A percentile compares a stretch with the other conserved stretches of the same genome.
These are phyloP conservation scores for Ciconia stormi DNA, from an alignment of 2,113 vertebrate species.

Conservation along the genomic window DNA sequence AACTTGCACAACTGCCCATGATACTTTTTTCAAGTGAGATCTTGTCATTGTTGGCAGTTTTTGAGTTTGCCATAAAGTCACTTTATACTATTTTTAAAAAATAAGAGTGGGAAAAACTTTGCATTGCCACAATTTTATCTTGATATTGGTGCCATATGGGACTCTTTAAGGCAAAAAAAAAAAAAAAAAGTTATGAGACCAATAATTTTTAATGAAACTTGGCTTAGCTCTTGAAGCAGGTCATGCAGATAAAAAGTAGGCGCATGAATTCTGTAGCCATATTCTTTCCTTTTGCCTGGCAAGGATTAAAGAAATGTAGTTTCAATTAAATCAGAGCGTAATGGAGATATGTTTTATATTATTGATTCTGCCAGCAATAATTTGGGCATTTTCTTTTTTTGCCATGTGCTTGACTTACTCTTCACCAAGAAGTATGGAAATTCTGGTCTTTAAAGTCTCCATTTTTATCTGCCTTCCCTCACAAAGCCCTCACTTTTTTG, in stretches of 20 bases:
- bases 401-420: background rate
- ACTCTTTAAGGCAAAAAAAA: constrained; percentile 46
- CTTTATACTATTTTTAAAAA: background rate
- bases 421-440: background rate
- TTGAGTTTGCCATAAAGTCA: background rate
- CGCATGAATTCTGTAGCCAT: background rate
- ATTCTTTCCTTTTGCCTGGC: constrained; percentile 44
- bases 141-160: constrained; percentile 72
- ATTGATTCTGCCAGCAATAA: constrained; percentile 49
- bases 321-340: constrained; percentile 59
- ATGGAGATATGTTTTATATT: constrained; percentile 72
- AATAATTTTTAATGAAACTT: constrained; percentile 82
- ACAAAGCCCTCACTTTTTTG: background rate
- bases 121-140: background rate
- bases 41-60: background rate
- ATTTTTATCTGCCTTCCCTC: background rate
- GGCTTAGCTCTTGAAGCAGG: constrained; percentile 66
- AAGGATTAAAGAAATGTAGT: constrained; percentile 54
- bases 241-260: constrained; percentile 69
- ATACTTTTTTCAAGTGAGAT: background rate
- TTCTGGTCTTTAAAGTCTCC: background rate
- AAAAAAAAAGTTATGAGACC: constrained; percentile 67
- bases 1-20: background rate
- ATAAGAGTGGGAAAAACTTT: background rate
- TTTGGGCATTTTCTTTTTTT: background rate